Evolutionary conservation across 1,140 invertebrate species (phyloP), one percentile per base, ranked within the genome.

Genomic region (Drosophila sulfurigaster): DNA sequence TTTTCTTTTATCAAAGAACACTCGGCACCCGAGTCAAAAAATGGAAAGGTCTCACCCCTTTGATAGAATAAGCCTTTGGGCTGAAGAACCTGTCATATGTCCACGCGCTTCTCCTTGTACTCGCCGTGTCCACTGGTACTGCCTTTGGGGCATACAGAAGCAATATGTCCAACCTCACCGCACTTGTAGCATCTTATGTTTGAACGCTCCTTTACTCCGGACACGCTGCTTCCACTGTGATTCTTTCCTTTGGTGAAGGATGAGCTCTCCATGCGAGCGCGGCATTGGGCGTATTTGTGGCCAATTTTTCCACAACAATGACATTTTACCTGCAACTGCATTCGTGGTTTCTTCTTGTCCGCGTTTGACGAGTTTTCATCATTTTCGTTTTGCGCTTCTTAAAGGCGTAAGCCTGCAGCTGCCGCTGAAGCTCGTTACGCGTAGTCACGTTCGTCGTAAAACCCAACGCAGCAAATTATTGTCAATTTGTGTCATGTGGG

Each of bases 181-280:
- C 57, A 69, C 13, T 69, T 69, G 41, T 28, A 69, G 13, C 67
- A 69, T 60, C 10, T 60, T 30, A 69, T 52, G 45, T 58, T 57
- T 16, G 52, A 25, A 25, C 41, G 59, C 43, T 64, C 51, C 16
- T 64, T 64, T 66, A 25, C 5, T n/a, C 56, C 38, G 11, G 38
- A n/a, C 38, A 4, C 11, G 38, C 10, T 41, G 41, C 41, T 43
- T 43, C 41, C 41, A n/a, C 38, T 10, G 38, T 41, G 10, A n/a
- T n/a, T 41, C 11, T n/a, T 41, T 41, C 10, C 13, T 51, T 58
- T 49, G 5, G 3, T 66, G 51, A 49, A 16, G 5, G 32, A 43
- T 57, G 56, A 10, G 7, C 16, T 11, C 10, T 57, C 15, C 35
- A 10, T 20, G 38, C 54, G n/a, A 57, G 32, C 13, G 32, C 35